Base-by-base conservation (phyloP, 1,140 invertebrate genomes). In the Pectinophora gossypiella region DNA sequence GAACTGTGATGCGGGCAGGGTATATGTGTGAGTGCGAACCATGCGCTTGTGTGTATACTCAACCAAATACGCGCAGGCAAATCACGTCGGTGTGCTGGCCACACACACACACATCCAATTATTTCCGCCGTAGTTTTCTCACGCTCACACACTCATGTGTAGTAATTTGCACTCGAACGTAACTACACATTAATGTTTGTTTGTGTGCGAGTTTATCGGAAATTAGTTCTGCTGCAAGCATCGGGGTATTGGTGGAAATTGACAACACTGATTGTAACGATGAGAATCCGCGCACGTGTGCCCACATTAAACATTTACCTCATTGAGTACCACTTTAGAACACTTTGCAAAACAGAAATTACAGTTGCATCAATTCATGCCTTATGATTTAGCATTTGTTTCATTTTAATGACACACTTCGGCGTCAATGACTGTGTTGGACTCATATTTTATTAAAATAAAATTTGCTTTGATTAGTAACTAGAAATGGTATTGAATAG, bases 121-220 rank as follows among this genome's bases (percentile, higher is more conserved):
- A 72, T 78, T 74, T 82, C 66, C 67, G 59, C 61, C 53, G 72
- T 69, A 67, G 58, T 80, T 81, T 88, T 88, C 83, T 84, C 85
- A 88, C 77, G 77, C 73, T 87, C 61, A 77, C 70, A 72, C 62
- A 69, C 61, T 58, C 61, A 70, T 60, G 38, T 68, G 45, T 57
- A 60, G 66, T 76, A 75, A 72, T 83, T 76, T 79, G 71, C 65
- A 73, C 64, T 73, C 58, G 61, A 47, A 61, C 57, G 65, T 72
- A 56, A 59, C 60, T 51, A 59, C 49, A 51, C 47, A 54, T 56
- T 68, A 10, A 54, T 48, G 52, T 61, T 55, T 61, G 49, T 56
- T 61, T 72, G 61, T 76, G 74, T 69, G 73, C 61, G 70, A 54
- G 51, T 82, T 77, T 74, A 82, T 81, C 68, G 70, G 69, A 73